Evolutionary conservation across 2,888 invertebrate species (phyloP).

Genomic region (Drepanosiphum platanoidis): DNA sequence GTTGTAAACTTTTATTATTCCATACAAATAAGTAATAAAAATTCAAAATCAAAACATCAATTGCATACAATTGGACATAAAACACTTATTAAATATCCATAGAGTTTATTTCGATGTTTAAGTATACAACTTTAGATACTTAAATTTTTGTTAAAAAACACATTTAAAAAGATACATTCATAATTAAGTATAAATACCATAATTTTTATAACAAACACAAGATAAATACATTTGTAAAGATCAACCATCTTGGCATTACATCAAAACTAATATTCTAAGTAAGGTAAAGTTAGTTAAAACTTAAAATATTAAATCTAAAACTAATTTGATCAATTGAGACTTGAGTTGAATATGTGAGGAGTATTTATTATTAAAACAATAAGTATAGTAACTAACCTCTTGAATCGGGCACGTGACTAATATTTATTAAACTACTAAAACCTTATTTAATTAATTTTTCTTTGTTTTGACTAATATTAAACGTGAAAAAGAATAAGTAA

Average conservation of each 20-base stretch:
- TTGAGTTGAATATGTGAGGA: too few species aligned
- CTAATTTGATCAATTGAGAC: not conserved
- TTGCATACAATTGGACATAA: not conserved
- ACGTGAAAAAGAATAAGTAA: not conserved
- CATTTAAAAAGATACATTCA: conserved; percentile 36
- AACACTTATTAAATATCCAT: conserved; percentile 28
- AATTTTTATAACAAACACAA: conserved; percentile 29
- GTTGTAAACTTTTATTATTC: not conserved
- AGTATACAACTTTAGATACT: conserved; percentile 24
- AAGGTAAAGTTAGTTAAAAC: not conserved
- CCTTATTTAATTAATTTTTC: too few species aligned
- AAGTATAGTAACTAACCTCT: not conserved
- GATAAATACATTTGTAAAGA: not conserved
- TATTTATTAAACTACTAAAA: too few species aligned
- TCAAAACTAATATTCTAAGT: not conserved
- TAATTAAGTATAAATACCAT: conserved; percentile 38
- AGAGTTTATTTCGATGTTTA: conserved; percentile 19
- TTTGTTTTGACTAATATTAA: not conserved
- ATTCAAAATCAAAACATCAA: not conserved
- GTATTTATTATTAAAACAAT: not conserved
- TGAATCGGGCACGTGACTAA: not conserved
- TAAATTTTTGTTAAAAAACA: conserved; percentile 43
- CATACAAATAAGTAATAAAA: not conserved
- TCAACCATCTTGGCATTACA: not conserved
- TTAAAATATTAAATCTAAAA: not conserved